Evolutionary conservation across 1,140 invertebrate species (phyloP), one percentile per base, ranked within the genome.

Genomic region (Caenorhabditis inopinata): DNA sequence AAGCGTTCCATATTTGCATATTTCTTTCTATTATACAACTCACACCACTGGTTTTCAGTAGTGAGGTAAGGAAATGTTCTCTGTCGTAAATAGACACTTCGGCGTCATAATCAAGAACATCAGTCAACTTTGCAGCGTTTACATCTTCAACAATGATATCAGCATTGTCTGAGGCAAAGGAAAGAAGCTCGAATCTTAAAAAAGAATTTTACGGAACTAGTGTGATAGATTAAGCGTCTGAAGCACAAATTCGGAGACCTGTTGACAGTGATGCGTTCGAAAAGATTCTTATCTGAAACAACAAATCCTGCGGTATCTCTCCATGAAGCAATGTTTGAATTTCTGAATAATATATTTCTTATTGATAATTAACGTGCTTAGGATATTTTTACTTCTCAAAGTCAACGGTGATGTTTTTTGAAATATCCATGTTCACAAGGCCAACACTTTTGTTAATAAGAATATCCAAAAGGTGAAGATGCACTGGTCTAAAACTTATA

Each of bases 341-440:
- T 25, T 9, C 51, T 68, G 21, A 73, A 79, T 21, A 75, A 45
- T 16, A 38, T 9, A n/a, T 38, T 21, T 18, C n/a, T 78, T 6
- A 14, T 78, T 62, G 48, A 38, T 21, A 42, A 21, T 1, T 49
- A 12, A 53, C 35, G 1, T 27, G 48, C 49, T 1, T 18, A 77
- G 9, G 1, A 38, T 14, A 12, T n/a, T 78, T 14, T 32, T 38
- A 68, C 58, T 68, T 49, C n/a, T 75, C 49, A n/a, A 81, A 45
- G 16, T 81, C 81, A 12, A 79, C 78, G 11, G 81, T 82, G n/a
- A 82, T 51, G 53, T 82, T 82, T 32, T 82, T 82, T 12, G 74
- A 49, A 3, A 74, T 79, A 35, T 80, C 77, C 77, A 82, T 80
- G 32, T 80, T 51, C 5, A 51, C 27, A 6, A 76, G 51, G 25